Percentiles rank a stretch among this genome's conserved stretches.
Evolutionary conservation across 37 sponge, comb jelly and placozoan species (phyloP).

Genomic region (Aplysina aerophoba): DNA sequence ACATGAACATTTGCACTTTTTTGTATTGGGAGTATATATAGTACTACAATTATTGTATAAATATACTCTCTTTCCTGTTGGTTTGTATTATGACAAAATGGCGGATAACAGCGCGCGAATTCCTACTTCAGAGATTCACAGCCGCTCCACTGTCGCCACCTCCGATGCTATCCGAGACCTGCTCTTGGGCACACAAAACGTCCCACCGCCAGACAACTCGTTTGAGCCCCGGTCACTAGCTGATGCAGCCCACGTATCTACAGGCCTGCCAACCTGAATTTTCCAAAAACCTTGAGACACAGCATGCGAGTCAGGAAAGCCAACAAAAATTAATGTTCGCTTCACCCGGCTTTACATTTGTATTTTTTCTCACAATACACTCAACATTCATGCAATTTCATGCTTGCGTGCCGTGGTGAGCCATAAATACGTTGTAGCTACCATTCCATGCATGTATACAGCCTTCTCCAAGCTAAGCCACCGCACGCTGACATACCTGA

Average conservation of each 20-base stretch:
- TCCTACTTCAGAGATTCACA: not conserved
- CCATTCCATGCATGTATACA: no score
- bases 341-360: no score
- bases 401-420: no score
- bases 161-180: constrained; percentile 10
- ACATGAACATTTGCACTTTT: no score
- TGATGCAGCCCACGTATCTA: no score
- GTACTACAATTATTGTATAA: no score
- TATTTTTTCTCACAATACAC: no score
- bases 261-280: not conserved
- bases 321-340: no score
- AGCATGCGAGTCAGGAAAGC: not conserved
- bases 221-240: not conserved
- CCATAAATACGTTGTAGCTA: no score
- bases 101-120: not conserved
- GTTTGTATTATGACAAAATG: constrained; percentile 16
- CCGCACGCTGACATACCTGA: constrained; percentile 45
- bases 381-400: no score
- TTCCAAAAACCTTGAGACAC: not conserved
- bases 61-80: no score
- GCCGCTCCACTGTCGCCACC: not conserved
- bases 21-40: no score
- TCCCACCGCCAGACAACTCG: not conserved
- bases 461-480: constrained; percentile 42
- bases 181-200: not conserved